Conservation (phyloP, 2,797 vertebrate genomes). For the Anabas testudineus region DNA sequence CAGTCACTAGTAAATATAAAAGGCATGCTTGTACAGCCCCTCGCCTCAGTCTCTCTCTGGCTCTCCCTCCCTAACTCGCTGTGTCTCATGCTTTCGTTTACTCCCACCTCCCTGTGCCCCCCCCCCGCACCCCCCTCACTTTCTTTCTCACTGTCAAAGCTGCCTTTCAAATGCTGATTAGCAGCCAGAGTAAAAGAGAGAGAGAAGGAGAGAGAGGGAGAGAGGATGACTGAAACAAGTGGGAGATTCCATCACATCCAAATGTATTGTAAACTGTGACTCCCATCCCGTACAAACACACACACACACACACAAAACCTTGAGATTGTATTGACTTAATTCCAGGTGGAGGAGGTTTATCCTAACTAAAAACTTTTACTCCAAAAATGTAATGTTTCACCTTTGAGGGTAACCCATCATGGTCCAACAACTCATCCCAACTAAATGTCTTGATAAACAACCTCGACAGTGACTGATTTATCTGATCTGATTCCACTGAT, state of each 20-base stretch:
- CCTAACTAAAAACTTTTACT: not conserved
- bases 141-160: conserved; percentile 88
- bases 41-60: conserved; percentile 80
- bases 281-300: conserved; percentile 59
- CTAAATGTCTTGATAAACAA: not conserved
- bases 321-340: conserved; percentile 5
- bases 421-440: not conserved
- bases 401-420: not conserved
- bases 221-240: conserved; percentile 80
- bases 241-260: conserved; percentile 85
- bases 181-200: conserved; percentile 78
- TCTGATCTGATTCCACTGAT: not conserved
- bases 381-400: not conserved
- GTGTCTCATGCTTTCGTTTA: conserved; percentile 83
- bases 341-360: conserved; percentile 5
- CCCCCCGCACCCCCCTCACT: conserved; percentile 63
- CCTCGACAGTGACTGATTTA: not conserved
- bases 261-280: conserved; percentile 75
- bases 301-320: conserved; percentile 39
- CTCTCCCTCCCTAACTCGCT: conserved; percentile 79
- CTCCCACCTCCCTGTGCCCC: conserved; percentile 70
- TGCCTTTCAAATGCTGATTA: conserved; percentile 92
- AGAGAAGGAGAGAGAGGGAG: conserved; percentile 46
- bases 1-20: conserved; percentile 89
- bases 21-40: conserved; percentile 88